phyloP scores from a whole-genome alignment of 1,140 invertebrate species.

The Brachionus paranguensis region DNA sequence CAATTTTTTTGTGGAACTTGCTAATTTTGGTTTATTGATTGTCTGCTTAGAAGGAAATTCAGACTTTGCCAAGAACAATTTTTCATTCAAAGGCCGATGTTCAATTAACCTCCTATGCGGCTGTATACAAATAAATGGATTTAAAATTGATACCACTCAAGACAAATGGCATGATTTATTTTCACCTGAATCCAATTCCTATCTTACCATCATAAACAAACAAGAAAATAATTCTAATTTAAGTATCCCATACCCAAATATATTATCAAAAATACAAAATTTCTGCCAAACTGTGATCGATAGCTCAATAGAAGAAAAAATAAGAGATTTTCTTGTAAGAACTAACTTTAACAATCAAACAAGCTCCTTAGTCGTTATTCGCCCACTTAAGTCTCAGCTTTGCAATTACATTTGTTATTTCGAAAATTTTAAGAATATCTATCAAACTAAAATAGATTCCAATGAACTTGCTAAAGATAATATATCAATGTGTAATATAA shows the following conservation, averaged over 20 bases:
- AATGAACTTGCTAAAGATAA: neutral
- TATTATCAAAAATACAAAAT: neutral
- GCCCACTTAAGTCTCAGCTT: neutral
- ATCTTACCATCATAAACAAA: neutral
- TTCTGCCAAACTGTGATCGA: neutral
- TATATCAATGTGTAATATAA: neutral
- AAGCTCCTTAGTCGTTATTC: neutral
- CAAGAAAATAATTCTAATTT: neutral
- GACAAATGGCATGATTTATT: neutral
- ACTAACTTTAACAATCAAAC: neutral
- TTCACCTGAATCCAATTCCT: constrained; percentile 26
- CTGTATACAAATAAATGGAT: constrained; percentile 19
- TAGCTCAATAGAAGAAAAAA: neutral
- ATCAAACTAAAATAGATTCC: neutral
- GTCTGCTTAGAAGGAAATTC: neutral
- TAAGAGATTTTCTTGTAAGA: neutral
- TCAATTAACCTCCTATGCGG: neutral
- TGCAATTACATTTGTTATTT: constrained; percentile 33
- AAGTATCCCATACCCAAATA: neutral
- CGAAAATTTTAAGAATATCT: constrained; percentile 7
- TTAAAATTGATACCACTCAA: neutral
- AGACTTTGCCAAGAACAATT: neutral
- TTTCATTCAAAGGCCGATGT: constrained; percentile 26
- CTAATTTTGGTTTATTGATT: neutral
- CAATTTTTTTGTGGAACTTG: neutral